phyloP scores from a whole-genome alignment of 2,888 invertebrate species.

The Amphipyra tragopoginis region DNA sequence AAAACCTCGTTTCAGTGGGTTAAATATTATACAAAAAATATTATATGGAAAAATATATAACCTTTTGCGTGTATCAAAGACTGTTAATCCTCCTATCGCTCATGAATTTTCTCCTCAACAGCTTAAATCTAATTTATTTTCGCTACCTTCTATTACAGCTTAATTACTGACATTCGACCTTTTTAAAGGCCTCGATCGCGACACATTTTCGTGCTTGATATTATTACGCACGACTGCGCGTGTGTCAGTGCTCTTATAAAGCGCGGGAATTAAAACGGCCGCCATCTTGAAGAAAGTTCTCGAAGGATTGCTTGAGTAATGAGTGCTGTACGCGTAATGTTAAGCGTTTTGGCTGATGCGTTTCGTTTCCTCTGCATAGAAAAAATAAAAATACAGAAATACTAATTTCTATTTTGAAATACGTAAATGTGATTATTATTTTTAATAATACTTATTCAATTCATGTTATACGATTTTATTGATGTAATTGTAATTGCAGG shows the following conservation, averaged over 20 bases:
- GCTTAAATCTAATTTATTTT: conserved; percentile 49
- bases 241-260: conserved; percentile 52
- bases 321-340: conserved; percentile 68
- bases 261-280: conserved; percentile 73
- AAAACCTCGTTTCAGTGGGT: too few relatives aligned
- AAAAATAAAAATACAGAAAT: too few relatives aligned
- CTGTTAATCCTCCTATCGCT: conserved; percentile 31
- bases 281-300: conserved; percentile 76
- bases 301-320: conserved; percentile 72
- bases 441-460: too few relatives aligned
- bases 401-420: too few relatives aligned
- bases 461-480: too few relatives aligned
- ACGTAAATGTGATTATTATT: too few relatives aligned
- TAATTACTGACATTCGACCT: conserved; percentile 53
- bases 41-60: conserved; percentile 17
- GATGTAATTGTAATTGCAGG: too few relatives aligned
- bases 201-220: conserved; percentile 44
- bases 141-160: conserved; percentile 31
- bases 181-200: conserved; percentile 43
- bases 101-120: conserved; percentile 34
- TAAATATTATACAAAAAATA: too few relatives aligned
- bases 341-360: conserved; percentile 8
- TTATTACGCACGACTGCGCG: conserved; percentile 47
- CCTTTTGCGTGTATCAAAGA: conserved; percentile 34
- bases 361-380: conserved; percentile 11